phyloP scores from a whole-genome alignment of 1,140 invertebrate genomes.

The Acromyrmex heyeri region DNA sequence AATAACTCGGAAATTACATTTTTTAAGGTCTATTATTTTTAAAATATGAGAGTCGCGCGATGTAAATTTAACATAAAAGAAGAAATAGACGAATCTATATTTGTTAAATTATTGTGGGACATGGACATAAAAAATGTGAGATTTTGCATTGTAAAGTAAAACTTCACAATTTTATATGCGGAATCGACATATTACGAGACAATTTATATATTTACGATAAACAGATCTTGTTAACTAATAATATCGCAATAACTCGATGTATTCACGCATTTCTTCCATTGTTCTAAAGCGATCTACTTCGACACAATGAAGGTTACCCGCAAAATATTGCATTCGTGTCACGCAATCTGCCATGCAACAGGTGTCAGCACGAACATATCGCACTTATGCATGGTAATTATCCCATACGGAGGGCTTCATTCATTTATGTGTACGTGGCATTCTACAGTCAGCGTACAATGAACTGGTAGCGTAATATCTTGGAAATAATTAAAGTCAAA shows the following conservation, averaged over 20 bases:
- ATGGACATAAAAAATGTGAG: background rate
- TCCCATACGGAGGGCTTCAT: conserved; percentile 54
- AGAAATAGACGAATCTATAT: background rate
- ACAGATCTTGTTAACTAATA: background rate
- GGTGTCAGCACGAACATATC: conserved; percentile 73
- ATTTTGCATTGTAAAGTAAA: background rate
- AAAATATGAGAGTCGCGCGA: too few species aligned
- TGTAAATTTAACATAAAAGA: background rate
- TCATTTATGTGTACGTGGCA: background rate
- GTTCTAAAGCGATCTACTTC: background rate
- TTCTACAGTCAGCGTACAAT: background rate
- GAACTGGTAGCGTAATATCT: background rate
- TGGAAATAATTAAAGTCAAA: conserved; percentile 1
- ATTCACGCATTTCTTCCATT: background rate
- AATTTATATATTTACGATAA: conserved; percentile 30
- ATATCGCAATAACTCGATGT: background rate
- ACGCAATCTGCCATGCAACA: conserved; percentile 65
- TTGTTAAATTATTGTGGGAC: background rate
- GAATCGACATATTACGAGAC: background rate
- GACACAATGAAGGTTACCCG: conserved; percentile 49
- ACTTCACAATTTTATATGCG: background rate
- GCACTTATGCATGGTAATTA: conserved; percentile 69
- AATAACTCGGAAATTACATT: too few species aligned
- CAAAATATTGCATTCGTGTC: conserved; percentile 64
- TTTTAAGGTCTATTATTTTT: too few species aligned